These are phyloP conservation scores for Drosophila flavopinicola DNA, from an alignment of 2,888 invertebrate species.

Conservation along the genomic window DNA sequence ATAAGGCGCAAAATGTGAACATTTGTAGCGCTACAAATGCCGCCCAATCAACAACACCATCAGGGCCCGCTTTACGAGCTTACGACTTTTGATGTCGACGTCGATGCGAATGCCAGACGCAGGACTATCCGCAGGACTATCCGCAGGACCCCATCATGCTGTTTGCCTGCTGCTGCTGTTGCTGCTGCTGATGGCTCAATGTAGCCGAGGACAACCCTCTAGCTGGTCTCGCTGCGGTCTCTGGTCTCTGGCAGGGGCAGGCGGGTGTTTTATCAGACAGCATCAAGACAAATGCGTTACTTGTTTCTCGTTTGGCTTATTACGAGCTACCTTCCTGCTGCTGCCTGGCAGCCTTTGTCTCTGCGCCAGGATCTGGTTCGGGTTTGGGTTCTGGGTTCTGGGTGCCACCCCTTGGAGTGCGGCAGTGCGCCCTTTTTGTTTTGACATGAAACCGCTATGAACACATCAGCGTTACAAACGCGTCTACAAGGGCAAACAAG, in stretches of 20 bases:
- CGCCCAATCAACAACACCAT: constrained; percentile 77
- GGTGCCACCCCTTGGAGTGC: constrained; percentile 26
- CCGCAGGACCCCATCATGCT: not conserved
- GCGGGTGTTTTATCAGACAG: constrained; percentile 70
- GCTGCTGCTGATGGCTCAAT: constrained; percentile 54
- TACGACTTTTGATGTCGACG: constrained; percentile 72
- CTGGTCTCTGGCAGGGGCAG: constrained; percentile 2
- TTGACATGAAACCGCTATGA: constrained; percentile 84
- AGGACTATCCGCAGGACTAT: constrained; percentile 6
- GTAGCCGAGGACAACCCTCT: constrained; percentile 59
- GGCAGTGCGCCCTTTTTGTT: constrained; percentile 74
- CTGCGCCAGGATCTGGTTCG: constrained; percentile 1
- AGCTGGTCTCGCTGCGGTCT: constrained; percentile 34
- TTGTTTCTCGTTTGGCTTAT: constrained; percentile 80
- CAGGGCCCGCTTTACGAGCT: constrained; percentile 70
- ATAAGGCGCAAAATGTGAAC: constrained; percentile 62
- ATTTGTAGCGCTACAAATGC: constrained; percentile 70
- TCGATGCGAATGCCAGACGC: constrained; percentile 22
- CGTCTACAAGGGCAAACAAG: constrained; percentile 68
- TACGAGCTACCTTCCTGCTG: constrained; percentile 74
- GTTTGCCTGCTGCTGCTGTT: constrained; percentile 2
- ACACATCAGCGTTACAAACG: constrained; percentile 81
- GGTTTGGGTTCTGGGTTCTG: constrained; percentile 4
- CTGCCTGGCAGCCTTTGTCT: constrained; percentile 14
- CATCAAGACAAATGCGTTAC: constrained; percentile 81